These are phyloP conservation scores for Onychostoma macrolepis DNA, from an alignment of 2,113 vertebrate species.

Conservation along the genomic window DNA sequence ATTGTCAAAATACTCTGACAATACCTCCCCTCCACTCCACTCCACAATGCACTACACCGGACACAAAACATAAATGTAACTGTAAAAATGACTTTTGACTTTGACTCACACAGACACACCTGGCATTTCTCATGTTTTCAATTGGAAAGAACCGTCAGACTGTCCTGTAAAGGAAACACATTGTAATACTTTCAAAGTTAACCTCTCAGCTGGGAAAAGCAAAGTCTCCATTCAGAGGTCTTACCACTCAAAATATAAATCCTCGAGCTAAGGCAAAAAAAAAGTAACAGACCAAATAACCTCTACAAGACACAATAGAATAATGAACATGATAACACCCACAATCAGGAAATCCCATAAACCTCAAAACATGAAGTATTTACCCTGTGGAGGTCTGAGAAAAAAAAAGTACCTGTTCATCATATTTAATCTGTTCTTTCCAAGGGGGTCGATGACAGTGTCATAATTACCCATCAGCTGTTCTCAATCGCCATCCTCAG, in stretches of 20 bases:
- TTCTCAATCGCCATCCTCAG: slow-evolving; percentile 56
- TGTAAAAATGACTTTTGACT: slow-evolving; percentile 57
- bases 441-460: slow-evolving; percentile 7
- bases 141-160: background rate
- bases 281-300: slow-evolving; percentile 26
- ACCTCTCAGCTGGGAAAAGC: too few species aligned
- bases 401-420: background rate
- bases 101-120: background rate
- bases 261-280: slow-evolving; percentile 36
- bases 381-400: background rate
- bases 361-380: background rate
- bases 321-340: background rate
- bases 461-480: slow-evolving; percentile 65
- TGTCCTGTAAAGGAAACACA: slow-evolving; percentile 4
- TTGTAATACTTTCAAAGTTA: slow-evolving; percentile 14
- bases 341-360: background rate
- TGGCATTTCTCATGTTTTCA: slow-evolving; percentile 5
- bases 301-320: slow-evolving; percentile 4
- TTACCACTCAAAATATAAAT: slow-evolving; percentile 9
- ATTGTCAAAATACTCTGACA: slow-evolving; percentile 60
- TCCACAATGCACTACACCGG: slow-evolving; percentile 63
- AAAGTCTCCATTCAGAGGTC: background rate
- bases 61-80: slow-evolving; percentile 66
- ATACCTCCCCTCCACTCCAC: slow-evolving; percentile 47
- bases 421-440: background rate